Evolutionary conservation across 2,888 invertebrate genomes (phyloP), one percentile per base, ranked within the genome.

Genomic region (Drosophila basisetae): DNA sequence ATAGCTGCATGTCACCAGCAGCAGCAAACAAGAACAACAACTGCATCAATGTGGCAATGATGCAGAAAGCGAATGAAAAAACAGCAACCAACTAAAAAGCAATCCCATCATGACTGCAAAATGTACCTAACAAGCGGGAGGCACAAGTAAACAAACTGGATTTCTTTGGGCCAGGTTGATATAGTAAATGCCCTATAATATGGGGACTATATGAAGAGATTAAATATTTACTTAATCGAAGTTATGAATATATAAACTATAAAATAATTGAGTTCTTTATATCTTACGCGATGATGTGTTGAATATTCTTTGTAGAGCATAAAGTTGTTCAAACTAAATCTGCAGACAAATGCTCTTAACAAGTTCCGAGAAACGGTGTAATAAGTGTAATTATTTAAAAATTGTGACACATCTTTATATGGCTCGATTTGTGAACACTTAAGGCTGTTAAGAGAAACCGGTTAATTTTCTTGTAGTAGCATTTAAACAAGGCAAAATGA

Each of bases 1-100:
- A 89, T 89, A 89, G 89, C 83, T 74, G 54, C 80, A 82, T 85
- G 86, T 88, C 89, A 83, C 78, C 83, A 72, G 68, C 74, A 73
- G 47, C 65, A 71, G 39, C 65, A 73, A 73, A 56, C 18, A 66
- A 66, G 52, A 72, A 63, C 70, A 56, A 59, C 64, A 68, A 58
- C 28, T 61, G 68, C 71, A 77, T 77, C 83, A 64, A 84, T 82
- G 83, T 78, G 84, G 82, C 84, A 87, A 82, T 87, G 84, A 86
- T 73, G 82, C 82, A 78, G 67, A 84, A 78, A 82, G 73, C 64
- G 28, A 47, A 25, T 47, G 11, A 66, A 67, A 56, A 68, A 66
- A 41, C 39, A 39, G 37, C 47, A 58, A 37, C 28, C 53, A 41
- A 49, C 31, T 52, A 50, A 61, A 64, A 71, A 53, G 47, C 43